phyloP scores from a whole-genome alignment of 1,140 invertebrate species.

The Drosophila santomea region DNA sequence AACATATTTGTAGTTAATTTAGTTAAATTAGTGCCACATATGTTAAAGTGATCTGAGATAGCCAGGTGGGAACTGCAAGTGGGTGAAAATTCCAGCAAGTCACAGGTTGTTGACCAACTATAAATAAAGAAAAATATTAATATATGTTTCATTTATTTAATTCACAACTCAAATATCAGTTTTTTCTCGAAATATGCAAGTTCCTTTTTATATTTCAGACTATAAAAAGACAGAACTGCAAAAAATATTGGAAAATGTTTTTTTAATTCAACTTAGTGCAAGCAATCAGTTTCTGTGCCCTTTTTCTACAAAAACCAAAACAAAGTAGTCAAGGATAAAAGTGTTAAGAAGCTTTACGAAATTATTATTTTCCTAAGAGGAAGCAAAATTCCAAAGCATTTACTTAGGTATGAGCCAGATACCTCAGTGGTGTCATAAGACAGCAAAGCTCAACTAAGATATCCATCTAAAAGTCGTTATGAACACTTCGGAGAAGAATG shows the following conservation, averaged over 20 bases:
- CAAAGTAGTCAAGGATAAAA: slow-evolving; percentile 2
- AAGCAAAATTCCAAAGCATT: slow-evolving; percentile 20
- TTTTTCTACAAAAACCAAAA: not conserved
- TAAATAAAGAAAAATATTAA: too few relatives aligned
- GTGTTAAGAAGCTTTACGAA: not conserved
- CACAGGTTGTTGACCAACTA: not conserved
- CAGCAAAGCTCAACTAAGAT: slow-evolving; percentile 1
- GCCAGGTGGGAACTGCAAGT: slow-evolving; percentile 2
- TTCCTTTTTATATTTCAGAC: too few relatives aligned
- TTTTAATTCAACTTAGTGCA: too few relatives aligned
- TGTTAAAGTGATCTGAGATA: slow-evolving; percentile 13
- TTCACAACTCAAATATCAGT: too few relatives aligned
- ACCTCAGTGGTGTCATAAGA: slow-evolving; percentile 6
- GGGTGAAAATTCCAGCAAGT: not conserved
- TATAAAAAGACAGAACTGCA: too few relatives aligned
- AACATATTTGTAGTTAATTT: slow-evolving; percentile 68
- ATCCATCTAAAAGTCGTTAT: slow-evolving; percentile 21
- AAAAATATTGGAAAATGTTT: too few relatives aligned
- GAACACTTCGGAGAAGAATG: slow-evolving; percentile 16
- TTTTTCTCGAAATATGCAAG: too few relatives aligned
- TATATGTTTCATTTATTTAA: too few relatives aligned
- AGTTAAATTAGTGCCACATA: slow-evolving; percentile 46
- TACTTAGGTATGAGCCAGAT: slow-evolving; percentile 16
- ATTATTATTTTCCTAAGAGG: not conserved
- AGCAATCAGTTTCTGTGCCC: too few relatives aligned